A percentile compares a stretch with the other conserved stretches of the same genome.
phyloP scores from a whole-genome alignment of 2,113 vertebrate genomes.

The Hydrolagus affinis region DNA sequence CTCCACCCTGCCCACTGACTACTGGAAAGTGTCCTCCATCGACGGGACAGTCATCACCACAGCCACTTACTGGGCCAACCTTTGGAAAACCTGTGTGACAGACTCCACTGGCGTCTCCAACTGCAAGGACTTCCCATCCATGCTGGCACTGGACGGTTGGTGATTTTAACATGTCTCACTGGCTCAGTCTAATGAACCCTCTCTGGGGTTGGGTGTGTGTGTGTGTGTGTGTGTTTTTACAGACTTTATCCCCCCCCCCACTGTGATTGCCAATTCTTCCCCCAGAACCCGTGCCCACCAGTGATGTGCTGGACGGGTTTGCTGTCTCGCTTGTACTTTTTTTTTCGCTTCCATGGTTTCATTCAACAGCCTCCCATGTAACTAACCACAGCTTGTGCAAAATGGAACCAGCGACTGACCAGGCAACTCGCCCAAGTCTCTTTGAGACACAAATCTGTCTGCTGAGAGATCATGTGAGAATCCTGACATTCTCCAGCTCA shows the following conservation, averaged over 20 bases:
- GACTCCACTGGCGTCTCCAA: conserved; percentile 88
- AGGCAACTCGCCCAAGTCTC: too few relatives aligned
- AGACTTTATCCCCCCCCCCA: not conserved
- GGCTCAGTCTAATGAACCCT: not conserved
- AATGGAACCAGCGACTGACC: not conserved
- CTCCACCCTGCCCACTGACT: conserved; percentile 81
- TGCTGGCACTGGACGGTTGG: conserved; percentile 90
- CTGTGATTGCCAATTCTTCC: not conserved
- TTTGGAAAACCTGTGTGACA: conserved; percentile 89
- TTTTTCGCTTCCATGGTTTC: not conserved
- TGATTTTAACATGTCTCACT: conserved; percentile 34
- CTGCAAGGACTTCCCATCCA: conserved; percentile 88
- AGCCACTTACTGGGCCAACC: conserved; percentile 83
- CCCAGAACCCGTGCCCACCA: too few relatives aligned
- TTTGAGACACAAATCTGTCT: not conserved
- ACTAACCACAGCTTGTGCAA: too few relatives aligned
- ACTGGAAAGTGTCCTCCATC: conserved; percentile 86
- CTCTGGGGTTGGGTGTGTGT: too few relatives aligned
- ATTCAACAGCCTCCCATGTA: not conserved
- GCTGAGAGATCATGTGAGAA: not conserved
- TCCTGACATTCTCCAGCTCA: too few relatives aligned
- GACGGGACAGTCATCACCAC: conserved; percentile 91
- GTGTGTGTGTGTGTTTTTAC: too few relatives aligned
- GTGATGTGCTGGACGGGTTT: not conserved
- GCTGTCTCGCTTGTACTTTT: not conserved